Conservation (phyloP, 2,797 vertebrate species). For the Sebastes flavidus region DNA sequence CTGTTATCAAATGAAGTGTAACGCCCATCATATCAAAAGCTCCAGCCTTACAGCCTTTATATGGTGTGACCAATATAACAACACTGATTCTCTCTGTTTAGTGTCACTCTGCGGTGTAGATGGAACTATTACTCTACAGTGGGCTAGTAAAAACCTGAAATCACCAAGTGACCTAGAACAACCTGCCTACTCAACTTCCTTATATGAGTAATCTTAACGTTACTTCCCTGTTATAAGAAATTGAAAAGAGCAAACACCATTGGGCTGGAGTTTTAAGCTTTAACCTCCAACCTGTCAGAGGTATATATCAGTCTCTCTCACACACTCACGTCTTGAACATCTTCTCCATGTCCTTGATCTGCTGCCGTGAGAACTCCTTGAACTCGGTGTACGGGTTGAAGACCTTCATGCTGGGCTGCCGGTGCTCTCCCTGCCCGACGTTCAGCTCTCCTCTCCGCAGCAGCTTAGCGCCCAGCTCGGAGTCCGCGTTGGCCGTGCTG, state of each 20-base stretch:
- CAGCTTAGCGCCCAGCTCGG: constrained; percentile 87
- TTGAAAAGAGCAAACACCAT: background rate
- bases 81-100: background rate
- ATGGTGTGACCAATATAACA: background rate
- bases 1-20: background rate
- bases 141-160: background rate
- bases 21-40: background rate
- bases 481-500: constrained; percentile 76
- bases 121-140: background rate
- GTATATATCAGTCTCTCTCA: no score
- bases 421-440: constrained; percentile 80
- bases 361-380: constrained; percentile 93
- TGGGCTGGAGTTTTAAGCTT: background rate
- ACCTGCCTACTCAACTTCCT: constrained; percentile 9
- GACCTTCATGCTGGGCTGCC: constrained; percentile 86
- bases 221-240: background rate
- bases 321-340: constrained; percentile 93
- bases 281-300: no score
- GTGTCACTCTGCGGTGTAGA: background rate
- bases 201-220: background rate
- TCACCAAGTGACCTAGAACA: background rate
- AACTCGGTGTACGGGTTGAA: constrained; percentile 95
- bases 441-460: constrained; percentile 85
- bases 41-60: background rate
- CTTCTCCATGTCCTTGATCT: constrained; percentile 96